These are phyloP conservation scores for Drosophila recens DNA, from an alignment of 2,888 invertebrate species.

Conservation along the genomic window DNA sequence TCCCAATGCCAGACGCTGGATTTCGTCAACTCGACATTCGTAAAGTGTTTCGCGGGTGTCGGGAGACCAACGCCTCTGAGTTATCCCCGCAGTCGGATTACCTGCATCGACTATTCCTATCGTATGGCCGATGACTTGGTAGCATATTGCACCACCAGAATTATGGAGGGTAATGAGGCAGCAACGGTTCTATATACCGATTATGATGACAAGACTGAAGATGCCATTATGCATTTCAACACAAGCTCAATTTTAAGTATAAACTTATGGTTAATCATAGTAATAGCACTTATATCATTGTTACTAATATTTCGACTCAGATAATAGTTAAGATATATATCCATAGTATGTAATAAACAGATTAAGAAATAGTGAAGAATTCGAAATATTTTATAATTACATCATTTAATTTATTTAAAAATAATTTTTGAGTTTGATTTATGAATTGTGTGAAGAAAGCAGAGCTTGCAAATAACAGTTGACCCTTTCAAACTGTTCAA, in stretches of 20 bases:
- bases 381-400: background rate
- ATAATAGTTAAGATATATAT: slow-evolving; percentile 2
- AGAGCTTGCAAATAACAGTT: too few relatives aligned
- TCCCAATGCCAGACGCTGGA: slow-evolving; percentile 3
- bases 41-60: background rate
- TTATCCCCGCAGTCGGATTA: background rate
- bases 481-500: too few relatives aligned
- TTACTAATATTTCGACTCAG: slow-evolving; percentile 11
- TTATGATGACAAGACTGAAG: background rate
- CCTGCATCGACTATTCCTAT: slow-evolving; percentile 26
- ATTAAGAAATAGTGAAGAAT: background rate
- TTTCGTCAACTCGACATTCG: background rate
- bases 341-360: slow-evolving; percentile 12
- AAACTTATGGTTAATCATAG: slow-evolving; percentile 18
- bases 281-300: slow-evolving; percentile 6
- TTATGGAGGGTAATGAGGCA: slow-evolving; percentile 4
- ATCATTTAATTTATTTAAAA: too few relatives aligned
- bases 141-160: slow-evolving; percentile 7
- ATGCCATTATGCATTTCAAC: background rate
- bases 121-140: slow-evolving; percentile 34
- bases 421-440: background rate
- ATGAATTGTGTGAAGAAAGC: too few relatives aligned
- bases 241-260: background rate
- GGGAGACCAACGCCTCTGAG: background rate
- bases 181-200: slow-evolving; percentile 27